These are phyloP conservation scores for Beaufortia kweichowensis DNA, from an alignment of 2,113 vertebrate genomes.

Conservation along the genomic window DNA sequence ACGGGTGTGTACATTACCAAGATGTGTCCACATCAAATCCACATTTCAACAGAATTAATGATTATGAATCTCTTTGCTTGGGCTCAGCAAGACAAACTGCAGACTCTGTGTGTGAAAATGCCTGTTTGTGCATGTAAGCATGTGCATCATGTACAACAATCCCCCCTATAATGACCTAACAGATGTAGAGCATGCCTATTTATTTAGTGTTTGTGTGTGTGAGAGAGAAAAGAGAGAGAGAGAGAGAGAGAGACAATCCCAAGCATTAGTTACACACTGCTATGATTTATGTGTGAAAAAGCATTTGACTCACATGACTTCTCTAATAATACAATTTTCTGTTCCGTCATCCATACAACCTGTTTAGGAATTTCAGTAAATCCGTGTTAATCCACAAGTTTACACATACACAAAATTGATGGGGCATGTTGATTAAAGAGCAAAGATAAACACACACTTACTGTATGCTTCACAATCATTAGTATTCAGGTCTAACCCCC, in stretches of 20 bases:
- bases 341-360: constrained; percentile 29
- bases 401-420: not conserved
- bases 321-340: constrained; percentile 6
- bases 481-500: constrained; percentile 45
- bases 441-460: constrained; percentile 31
- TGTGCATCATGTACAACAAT: not conserved
- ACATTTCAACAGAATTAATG: constrained; percentile 24
- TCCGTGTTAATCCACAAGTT: not conserved
- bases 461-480: constrained; percentile 13
- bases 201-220: constrained; percentile 5
- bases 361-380: not conserved
- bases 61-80: constrained; percentile 9
- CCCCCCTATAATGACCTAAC: not conserved
- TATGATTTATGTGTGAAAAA: not conserved
- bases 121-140: not conserved
- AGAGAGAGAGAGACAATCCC: too few species aligned
- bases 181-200: too few species aligned
- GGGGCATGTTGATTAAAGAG: constrained; percentile 25
- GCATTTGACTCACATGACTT: not conserved
- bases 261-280: not conserved
- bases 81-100: constrained; percentile 33
- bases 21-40: constrained; percentile 13
- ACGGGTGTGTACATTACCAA: too few species aligned
- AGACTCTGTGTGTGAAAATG: not conserved
- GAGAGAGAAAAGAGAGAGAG: too few species aligned